Percentiles rank a stretch among this genome's conserved stretches.
Conservation (phyloP, 1,140 invertebrate species). For the Manduca sexta region DNA sequence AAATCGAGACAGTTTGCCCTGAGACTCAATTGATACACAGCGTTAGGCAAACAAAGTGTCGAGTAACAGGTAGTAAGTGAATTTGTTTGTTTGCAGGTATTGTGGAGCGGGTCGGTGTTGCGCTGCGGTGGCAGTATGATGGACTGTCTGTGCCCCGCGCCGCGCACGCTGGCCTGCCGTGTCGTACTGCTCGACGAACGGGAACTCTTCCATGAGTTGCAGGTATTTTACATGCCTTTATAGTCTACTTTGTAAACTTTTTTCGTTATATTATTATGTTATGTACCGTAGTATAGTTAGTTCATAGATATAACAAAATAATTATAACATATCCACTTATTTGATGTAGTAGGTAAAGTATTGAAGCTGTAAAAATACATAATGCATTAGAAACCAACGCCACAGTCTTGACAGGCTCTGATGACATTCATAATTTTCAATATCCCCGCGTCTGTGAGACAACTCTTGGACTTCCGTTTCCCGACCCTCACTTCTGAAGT, state of each 20-base stretch:
- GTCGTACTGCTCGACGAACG: constrained; percentile 77
- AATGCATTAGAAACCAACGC: constrained; percentile 28
- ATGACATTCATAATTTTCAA: constrained; percentile 62
- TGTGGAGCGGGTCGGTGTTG: constrained; percentile 13
- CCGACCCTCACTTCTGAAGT: constrained; percentile 53
- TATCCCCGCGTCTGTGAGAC: constrained; percentile 54
- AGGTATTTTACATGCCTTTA: constrained; percentile 52
- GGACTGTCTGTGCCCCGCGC: constrained; percentile 74
- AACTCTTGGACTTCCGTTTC: constrained; percentile 49
- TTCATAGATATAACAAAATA: too few relatives aligned
- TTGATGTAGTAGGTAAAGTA: too few relatives aligned
- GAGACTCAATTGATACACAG: too few relatives aligned
- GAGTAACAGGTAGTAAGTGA: too few relatives aligned
- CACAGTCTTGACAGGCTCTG: constrained; percentile 27
- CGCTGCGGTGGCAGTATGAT: constrained; percentile 44
- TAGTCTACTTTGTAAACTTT: too few relatives aligned
- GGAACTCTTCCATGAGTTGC: constrained; percentile 77
- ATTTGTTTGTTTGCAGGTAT: constrained; percentile 33
- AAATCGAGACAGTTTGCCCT: too few relatives aligned
- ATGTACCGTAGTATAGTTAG: too few relatives aligned
- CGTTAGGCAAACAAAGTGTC: too few relatives aligned
- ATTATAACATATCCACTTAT: too few relatives aligned
- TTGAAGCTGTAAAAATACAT: too few relatives aligned
- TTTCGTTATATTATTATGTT: too few relatives aligned
- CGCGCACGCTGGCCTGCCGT: constrained; percentile 77